phyloP scores from a whole-genome alignment of 2,888 invertebrate genomes.

The Drosophila pseudotakahashii region DNA sequence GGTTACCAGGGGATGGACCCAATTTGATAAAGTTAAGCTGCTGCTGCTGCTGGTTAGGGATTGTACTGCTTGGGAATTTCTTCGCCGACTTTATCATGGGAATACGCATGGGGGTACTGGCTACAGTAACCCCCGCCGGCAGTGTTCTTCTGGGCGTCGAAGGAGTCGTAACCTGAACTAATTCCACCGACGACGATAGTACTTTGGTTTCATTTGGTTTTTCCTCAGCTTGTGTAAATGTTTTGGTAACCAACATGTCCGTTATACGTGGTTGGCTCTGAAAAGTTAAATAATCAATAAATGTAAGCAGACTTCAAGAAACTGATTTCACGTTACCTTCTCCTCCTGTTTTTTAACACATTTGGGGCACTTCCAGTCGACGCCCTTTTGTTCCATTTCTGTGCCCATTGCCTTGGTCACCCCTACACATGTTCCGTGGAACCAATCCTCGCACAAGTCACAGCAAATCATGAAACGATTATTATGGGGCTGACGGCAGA shows the following conservation, averaged over 20 bases:
- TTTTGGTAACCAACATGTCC: conserved; percentile 55
- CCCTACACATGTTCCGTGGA: conserved; percentile 98
- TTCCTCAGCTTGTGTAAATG: conserved; percentile 8
- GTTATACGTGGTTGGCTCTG: conserved; percentile 69
- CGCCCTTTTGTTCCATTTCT: conserved; percentile 94
- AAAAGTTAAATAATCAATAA: background rate
- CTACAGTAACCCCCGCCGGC: conserved; percentile 5
- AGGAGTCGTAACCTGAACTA: conserved; percentile 8
- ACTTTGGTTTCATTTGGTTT: conserved; percentile 39
- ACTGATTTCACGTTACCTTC: conserved; percentile 60
- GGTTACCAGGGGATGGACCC: conserved; percentile 21
- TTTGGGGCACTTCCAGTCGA: conserved; percentile 95
- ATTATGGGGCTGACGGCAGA: conserved; percentile 97
- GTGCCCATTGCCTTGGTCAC: conserved; percentile 95
- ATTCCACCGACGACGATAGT: conserved; percentile 13
- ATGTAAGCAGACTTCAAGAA: background rate
- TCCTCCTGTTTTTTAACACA: conserved; percentile 85
- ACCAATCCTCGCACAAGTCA: conserved; percentile 98
- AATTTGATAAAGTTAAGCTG: conserved; percentile 69
- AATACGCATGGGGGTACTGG: conserved; percentile 11
- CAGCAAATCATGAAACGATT: conserved; percentile 99
- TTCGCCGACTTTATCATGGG: conserved; percentile 8
- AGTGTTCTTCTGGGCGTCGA: conserved; percentile 18
- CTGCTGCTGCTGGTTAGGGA: conserved; percentile 66
- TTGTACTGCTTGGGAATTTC: conserved; percentile 15